Evolutionary conservation across 2,113 vertebrate species (phyloP).

Genomic region (Oryzias curvinotus): DNA sequence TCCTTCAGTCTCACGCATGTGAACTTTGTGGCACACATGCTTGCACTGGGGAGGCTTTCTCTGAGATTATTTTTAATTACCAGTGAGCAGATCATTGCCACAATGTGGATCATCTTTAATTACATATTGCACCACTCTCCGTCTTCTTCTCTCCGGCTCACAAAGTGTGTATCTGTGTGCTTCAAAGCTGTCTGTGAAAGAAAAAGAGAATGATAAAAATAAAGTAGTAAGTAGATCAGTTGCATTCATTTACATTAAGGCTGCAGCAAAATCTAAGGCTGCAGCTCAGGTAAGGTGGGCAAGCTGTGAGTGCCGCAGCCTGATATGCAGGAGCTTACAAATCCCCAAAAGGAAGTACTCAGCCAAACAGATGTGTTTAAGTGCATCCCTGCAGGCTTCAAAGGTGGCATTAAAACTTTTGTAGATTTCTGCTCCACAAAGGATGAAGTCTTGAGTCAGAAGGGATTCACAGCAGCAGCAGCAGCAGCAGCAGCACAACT

Average conservation of each 20-base stretch:
- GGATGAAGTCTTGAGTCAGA: neutral
- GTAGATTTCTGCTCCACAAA: conserved; percentile 1
- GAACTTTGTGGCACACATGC: conserved; percentile 25
- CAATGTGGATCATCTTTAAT: conserved; percentile 60
- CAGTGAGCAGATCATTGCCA: conserved; percentile 50
- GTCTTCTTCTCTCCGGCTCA: neutral
- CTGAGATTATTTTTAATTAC: conserved; percentile 64
- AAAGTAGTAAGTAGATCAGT: neutral
- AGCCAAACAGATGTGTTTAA: conserved; percentile 11
- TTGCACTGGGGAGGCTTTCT: conserved; percentile 19
- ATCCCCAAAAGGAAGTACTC: conserved; percentile 15
- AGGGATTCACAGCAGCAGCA: neutral
- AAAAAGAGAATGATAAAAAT: conserved; percentile 1
- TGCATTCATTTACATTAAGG: conserved; percentile 16
- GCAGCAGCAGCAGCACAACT: neutral
- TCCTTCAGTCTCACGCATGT: neutral
- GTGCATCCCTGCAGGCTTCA: neutral
- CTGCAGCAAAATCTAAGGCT: conserved; percentile 11
- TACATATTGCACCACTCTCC: conserved; percentile 32
- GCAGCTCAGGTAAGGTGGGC: conserved; percentile 18
- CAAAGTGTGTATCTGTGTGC: conserved; percentile 5
- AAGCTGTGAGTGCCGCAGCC: conserved; percentile 10
- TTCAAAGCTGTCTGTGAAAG: neutral
- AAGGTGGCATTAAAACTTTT: neutral
- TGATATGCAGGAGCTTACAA: conserved; percentile 11